Base-by-base conservation (phyloP, 1,140 invertebrate species). In the Bombus balteatus region DNA sequence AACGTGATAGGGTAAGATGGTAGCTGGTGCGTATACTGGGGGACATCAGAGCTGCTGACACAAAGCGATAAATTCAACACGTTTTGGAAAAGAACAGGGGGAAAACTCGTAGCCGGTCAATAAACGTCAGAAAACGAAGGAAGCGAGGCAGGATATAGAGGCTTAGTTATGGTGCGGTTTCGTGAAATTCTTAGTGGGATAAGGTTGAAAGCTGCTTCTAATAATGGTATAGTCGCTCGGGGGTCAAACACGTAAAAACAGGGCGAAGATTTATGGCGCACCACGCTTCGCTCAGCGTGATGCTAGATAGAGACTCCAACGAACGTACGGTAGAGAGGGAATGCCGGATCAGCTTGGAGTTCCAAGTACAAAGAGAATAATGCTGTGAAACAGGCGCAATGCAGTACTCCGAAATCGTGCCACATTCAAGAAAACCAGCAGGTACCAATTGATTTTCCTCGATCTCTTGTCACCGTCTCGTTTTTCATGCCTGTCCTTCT, bases 241-340 rank as follows among this genome's bases (percentile, higher is more conserved):
- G 85, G 92, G 92, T 92, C 89, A 93, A 93, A 94, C 91, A 93
- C 92, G 92, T 91, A 94, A 94, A 94, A 93, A 93, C 92, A 92
- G 91, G 79, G 82, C 76, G 86, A 91, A 93, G 92, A 94, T 94
- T 94, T 94, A 94, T 92, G 88, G 85, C 68, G 81, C 85, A 91
- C 87, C 88, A 90, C 88, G 88, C 91, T 90, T 85, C 73, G 83
- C 91, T 80, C 91, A 86, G 87, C 91, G 43, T 90, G 91, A 91
- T 75, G 65, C 83, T 83, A 41, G 82, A 86, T 65, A 59, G 68
- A 86, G 75, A 72, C 79, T 66, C 43, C 73, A 73, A 59, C 66
- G 62, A 65, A 32, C 75, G 39, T 39, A 22, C 59, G 28, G 59
- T n/a, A 66, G 84, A 81, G 89, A 87, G 66, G 77, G 53, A 86